Conservation (phyloP, 2,113 vertebrate genomes). For the Phylloscopus whistleri region DNA sequence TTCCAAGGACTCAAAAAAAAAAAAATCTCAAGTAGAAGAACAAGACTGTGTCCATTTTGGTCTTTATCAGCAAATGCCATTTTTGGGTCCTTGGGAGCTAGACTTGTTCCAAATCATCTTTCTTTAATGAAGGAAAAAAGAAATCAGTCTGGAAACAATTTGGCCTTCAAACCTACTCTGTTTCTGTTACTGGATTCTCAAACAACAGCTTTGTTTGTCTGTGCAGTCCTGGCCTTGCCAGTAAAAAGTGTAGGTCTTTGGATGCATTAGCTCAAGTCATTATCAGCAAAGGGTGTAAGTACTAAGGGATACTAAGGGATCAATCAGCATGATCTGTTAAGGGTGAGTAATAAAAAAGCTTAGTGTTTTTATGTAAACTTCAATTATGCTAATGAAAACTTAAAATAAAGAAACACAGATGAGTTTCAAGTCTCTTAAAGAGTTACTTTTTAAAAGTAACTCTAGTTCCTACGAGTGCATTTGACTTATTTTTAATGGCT, state of each 20-base stretch:
- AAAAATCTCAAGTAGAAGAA: not conserved
- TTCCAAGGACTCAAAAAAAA: not conserved
- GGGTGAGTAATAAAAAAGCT: not conserved
- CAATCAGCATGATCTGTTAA: not conserved
- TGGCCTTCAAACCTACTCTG: not conserved
- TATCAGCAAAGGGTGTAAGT: not conserved
- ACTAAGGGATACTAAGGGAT: not conserved
- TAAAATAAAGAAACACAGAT: not conserved
- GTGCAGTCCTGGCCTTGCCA: not conserved
- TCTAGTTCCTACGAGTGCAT: not conserved
- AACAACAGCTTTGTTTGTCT: not conserved
- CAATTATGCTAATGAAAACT: not conserved
- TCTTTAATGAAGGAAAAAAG: not conserved
- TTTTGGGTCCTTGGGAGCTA: not conserved
- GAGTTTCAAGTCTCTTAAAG: not conserved
- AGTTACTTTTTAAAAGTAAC: not conserved
- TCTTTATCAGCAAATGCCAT: not conserved
- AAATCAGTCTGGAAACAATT: not conserved
- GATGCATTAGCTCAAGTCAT: not conserved
- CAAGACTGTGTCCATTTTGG: not conserved
- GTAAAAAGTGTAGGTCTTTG: not conserved
- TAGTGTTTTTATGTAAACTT: not conserved
- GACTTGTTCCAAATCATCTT: not conserved
- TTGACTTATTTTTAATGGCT: not conserved
- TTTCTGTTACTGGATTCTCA: not conserved